phyloP scores from a whole-genome alignment of 2,113 vertebrate genomes.

The Callopanchax toddi region DNA sequence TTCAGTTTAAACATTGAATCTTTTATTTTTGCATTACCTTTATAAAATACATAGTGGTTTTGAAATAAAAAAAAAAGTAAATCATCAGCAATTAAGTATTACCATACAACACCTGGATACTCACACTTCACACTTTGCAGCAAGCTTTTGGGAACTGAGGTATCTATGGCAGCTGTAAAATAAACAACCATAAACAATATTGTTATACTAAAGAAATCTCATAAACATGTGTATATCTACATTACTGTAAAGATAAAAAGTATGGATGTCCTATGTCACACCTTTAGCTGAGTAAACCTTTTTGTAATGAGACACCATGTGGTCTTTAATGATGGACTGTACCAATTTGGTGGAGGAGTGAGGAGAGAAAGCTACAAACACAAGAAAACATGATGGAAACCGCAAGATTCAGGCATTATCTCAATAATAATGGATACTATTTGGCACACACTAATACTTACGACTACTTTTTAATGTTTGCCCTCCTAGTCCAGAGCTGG shows the following conservation, averaged over 20 bases:
- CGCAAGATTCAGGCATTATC: not conserved
- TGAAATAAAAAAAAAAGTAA: not conserved
- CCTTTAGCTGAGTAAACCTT: conserved; percentile 95
- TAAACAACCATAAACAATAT: too few relatives aligned
- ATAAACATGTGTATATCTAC: too few relatives aligned
- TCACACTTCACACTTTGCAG: conserved; percentile 87
- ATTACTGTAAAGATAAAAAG: too few relatives aligned
- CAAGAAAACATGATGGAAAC: not conserved
- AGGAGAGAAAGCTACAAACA: conserved; percentile 80
- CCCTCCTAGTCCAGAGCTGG: conserved; percentile 44
- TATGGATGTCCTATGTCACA: conserved; percentile 56
- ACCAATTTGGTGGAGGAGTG: conserved; percentile 82
- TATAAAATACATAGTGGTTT: too few relatives aligned
- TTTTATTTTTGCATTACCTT: too few relatives aligned
- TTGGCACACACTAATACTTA: conserved; percentile 46
- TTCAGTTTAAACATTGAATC: too few relatives aligned
- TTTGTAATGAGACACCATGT: conserved; percentile 94
- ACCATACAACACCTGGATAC: conserved; percentile 55
- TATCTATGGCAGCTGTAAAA: conserved; percentile 86
- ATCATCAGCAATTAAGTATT: not conserved
- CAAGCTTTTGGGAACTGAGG: conserved; percentile 88
- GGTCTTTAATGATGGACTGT: conserved; percentile 87
- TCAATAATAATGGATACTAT: conserved; percentile 6
- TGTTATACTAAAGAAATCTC: too few relatives aligned
- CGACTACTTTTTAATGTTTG: conserved; percentile 60